Evolutionary conservation across 2,113 vertebrate genomes (phyloP), one percentile per base, ranked within the genome.

Genomic region (Chaetodon auriga): DNA sequence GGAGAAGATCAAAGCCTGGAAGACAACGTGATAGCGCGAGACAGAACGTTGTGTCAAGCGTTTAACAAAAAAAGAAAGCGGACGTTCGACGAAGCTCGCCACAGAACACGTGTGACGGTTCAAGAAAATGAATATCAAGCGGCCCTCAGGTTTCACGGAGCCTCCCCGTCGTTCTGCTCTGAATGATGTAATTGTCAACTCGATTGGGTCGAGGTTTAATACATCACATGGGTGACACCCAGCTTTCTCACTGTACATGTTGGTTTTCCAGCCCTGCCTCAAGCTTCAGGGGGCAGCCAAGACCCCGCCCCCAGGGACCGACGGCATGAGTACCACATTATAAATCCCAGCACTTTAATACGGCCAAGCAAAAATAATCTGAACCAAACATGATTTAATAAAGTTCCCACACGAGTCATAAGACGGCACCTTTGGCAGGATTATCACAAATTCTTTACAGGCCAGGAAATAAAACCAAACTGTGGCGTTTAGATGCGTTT

Each of bases 141-240:
- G 70, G 64, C 58, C 51, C 35, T 38, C 68, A 11, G 66, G 64
- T 68, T 87, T 51, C 75, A 69, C 41, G 19, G 69, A 74, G 70
- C 49, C 77, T 70, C 64, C 23, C 45, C 35, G 61, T 74, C 63
- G 1, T n/a, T 74, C 41, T 38, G 49, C 61, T 87, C 78, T 88
- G 60, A 90, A 83, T 89, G 85, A 91, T 89, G 85, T 76, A 80
- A 87, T 81, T 84, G 86, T 86, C 89, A 81, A 65, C 66, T 64
- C 55, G 63, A 82, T 86, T 49, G 35, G 68, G 66, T 80, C 41
- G 55, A 36, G 71, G 75, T 80, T 75, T 77, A 75, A 81, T 82
- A 63, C 77, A 75, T 78, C 84, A 68, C 62, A 12, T 3, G 6
- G 55, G 48, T 88, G 60, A 85, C 80, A 75, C 62, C 84, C 78